Percentiles rank a stretch among this genome's conserved stretches.
Evolutionary conservation across 1,140 invertebrate species (phyloP).

Genomic region (Ceratina calcarata): DNA sequence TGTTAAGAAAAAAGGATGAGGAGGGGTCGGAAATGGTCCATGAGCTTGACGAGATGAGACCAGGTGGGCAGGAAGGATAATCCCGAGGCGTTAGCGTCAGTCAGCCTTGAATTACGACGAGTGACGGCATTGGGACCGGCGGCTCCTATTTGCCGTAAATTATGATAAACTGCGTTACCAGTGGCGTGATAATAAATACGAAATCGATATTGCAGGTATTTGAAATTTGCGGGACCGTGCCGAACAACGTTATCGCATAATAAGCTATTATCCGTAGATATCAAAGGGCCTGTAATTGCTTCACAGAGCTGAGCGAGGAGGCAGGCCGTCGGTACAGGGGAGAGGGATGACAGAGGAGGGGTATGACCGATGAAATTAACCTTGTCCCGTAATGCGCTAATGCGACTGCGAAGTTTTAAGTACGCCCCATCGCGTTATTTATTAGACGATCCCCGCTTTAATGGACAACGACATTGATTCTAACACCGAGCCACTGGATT

Average conservation of each 20-base stretch:
- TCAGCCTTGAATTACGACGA: conserved; percentile 70
- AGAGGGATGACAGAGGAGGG: no score
- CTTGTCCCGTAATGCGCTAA: conserved; percentile 30
- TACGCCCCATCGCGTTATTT: conserved; percentile 22
- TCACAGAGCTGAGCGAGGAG: no score
- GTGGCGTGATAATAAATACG: conserved; percentile 67
- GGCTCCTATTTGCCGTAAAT: conserved; percentile 68
- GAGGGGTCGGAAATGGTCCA: conserved; percentile 40
- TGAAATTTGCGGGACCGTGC: conserved; percentile 6
- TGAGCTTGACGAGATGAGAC: conserved; percentile 52
- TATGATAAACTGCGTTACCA: conserved; percentile 66
- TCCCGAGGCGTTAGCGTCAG: conserved; percentile 70
- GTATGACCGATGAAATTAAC: conserved; percentile 35
- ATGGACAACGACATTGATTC: conserved; percentile 43
- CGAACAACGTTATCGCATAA: conserved; percentile 34
- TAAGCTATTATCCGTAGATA: conserved; percentile 43
- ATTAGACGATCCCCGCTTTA: conserved; percentile 17
- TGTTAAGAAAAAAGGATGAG: neutral
- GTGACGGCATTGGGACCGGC: conserved; percentile 44
- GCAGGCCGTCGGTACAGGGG: neutral
- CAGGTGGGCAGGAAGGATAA: conserved; percentile 65
- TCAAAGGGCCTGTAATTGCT: conserved; percentile 46
- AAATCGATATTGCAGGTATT: conserved; percentile 58
- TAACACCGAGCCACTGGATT: conserved; percentile 20
- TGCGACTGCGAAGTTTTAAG: conserved; percentile 45